Conservation (phyloP, 2,797 vertebrate genomes). For the Circus cinereus region DNA sequence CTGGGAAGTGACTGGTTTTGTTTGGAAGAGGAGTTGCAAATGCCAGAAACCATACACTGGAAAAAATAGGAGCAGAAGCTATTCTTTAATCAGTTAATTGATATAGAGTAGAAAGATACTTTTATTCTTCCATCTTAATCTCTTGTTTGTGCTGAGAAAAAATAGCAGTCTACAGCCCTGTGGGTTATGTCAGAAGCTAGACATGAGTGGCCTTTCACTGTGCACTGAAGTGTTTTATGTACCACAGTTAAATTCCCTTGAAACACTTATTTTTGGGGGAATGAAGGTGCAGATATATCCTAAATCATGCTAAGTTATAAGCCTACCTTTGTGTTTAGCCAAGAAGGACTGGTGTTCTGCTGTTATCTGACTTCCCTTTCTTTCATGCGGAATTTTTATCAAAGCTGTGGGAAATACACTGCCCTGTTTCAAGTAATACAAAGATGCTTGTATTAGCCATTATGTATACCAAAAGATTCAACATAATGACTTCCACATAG, state of each 20-base stretch:
- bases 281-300: not conserved
- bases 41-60: not conserved
- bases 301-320: not conserved
- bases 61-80: not conserved
- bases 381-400: not conserved
- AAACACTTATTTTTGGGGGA: not conserved
- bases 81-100: conserved; percentile 7
- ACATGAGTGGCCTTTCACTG: not conserved
- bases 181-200: not conserved
- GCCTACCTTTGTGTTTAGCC: not conserved
- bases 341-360: not conserved
- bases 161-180: not conserved
- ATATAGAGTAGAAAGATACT: not conserved
- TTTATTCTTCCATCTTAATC: not conserved
- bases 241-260: not conserved
- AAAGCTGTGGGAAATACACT: not conserved
- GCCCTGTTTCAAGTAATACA: not conserved
- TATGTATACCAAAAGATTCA: not conserved
- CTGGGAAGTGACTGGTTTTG: not conserved
- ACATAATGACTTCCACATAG: not conserved
- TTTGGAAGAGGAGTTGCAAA: not conserved
- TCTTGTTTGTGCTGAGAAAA: not conserved
- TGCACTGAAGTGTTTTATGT: not conserved
- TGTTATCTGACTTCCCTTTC: not conserved
- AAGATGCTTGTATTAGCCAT: not conserved